A percentile compares a stretch with the other conserved stretches of the same genome.
Conservation (phyloP, 2,888 invertebrate genomes). For the Oegoconia quadripuncta region DNA sequence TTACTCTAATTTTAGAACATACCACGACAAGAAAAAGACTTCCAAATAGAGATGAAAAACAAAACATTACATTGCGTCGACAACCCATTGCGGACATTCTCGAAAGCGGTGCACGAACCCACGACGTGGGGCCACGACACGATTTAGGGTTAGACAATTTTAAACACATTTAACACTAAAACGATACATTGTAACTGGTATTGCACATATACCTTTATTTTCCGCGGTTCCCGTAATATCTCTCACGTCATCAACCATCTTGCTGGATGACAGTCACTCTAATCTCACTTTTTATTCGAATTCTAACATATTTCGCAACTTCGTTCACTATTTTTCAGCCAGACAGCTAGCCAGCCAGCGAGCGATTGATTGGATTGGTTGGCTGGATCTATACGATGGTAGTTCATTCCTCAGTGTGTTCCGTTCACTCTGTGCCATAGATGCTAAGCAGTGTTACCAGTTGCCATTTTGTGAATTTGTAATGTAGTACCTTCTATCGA, state of each 20-base stretch:
- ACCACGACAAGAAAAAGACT: slow-evolving; percentile 70
- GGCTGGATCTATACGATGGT: neutral
- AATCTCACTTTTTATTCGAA: slow-evolving; percentile 72
- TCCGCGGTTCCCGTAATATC: slow-evolving; percentile 76
- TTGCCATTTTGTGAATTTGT: no score
- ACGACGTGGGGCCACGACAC: slow-evolving; percentile 78
- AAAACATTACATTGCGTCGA: slow-evolving; percentile 63
- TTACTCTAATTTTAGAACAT: slow-evolving; percentile 74
- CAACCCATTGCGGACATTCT: slow-evolving; percentile 67
- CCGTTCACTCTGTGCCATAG: no score
- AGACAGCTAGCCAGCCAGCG: slow-evolving; percentile 63
- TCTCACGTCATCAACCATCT: slow-evolving; percentile 79
- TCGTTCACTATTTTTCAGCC: slow-evolving; percentile 78
- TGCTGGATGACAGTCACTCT: slow-evolving; percentile 77
- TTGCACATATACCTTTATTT: slow-evolving; percentile 75
- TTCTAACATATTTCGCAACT: slow-evolving; percentile 75
- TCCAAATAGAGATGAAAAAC: slow-evolving; percentile 73
- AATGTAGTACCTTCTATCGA: no score
- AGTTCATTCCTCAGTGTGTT: slow-evolving; percentile 73
- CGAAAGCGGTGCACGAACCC: slow-evolving; percentile 66
- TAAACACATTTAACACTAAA: slow-evolving; percentile 70
- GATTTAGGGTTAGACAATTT: slow-evolving; percentile 74
- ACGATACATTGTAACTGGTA: slow-evolving; percentile 65
- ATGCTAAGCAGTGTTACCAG: no score
- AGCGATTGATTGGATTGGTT: slow-evolving; percentile 17